Conservation (phyloP, 2,113 vertebrate species). For the Prietella phreatophila region DNA sequence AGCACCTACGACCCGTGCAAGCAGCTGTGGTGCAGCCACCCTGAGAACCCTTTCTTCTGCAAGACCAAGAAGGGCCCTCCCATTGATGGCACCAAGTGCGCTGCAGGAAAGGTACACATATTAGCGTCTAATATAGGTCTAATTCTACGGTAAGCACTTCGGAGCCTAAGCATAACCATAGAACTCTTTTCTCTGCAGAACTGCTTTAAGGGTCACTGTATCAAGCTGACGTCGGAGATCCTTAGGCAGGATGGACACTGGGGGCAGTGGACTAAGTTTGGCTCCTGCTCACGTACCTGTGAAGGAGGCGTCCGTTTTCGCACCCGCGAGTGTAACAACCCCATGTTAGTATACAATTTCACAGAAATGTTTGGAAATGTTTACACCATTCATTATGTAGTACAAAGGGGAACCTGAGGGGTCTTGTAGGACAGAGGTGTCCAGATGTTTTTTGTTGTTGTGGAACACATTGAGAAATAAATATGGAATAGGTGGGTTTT, state of each 20-base stretch:
- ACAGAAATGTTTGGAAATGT: background rate
- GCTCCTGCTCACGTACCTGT: constrained; percentile 89
- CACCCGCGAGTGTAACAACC: constrained; percentile 87
- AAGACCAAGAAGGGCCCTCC: constrained; percentile 96
- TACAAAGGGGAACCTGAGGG: background rate
- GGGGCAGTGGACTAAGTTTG: constrained; percentile 89
- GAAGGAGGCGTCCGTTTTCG: constrained; percentile 87
- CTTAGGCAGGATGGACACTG: constrained; percentile 92
- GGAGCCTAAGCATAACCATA: background rate
- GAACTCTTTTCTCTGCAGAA: constrained; percentile 70
- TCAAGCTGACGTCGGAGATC: constrained; percentile 88
- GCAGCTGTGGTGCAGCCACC: constrained; percentile 94
- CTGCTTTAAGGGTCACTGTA: constrained; percentile 94
- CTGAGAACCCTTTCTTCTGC: constrained; percentile 93
- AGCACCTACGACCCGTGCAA: constrained; percentile 89
- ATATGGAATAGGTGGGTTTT: background rate
- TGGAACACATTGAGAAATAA: background rate
- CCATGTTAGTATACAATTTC: constrained; percentile 69
- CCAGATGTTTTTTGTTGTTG: background rate
- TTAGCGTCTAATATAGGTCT: background rate
- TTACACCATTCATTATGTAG: background rate
- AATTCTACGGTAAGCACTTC: background rate
- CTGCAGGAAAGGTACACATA: constrained; percentile 81
- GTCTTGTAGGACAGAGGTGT: background rate
- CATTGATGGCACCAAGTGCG: constrained; percentile 93